Evolutionary conservation across 2,888 invertebrate species (phyloP), one percentile per base, ranked within the genome.

Genomic region (Philaethria dido): DNA sequence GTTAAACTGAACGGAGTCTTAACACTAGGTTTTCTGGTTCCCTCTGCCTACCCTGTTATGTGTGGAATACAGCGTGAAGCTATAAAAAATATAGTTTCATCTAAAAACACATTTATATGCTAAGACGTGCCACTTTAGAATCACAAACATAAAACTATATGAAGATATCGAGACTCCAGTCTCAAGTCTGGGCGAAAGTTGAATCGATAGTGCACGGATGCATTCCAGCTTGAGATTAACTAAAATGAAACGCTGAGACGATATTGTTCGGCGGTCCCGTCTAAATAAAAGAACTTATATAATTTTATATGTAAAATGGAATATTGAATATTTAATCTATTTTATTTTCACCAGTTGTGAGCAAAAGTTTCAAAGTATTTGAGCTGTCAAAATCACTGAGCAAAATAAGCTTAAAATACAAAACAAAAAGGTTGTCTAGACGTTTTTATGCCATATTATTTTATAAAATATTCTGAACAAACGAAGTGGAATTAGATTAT

Each of bases 161-260:
- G 59, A 57, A 47, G 47, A 44, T 64, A 50, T 65, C 64, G 29
- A 65, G 60, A 39, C 57, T 60, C 50, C 33, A 60, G 64, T 54
- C 64, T 54, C 45, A 39, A 18, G 64, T 59, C 64, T 64, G 50
- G 48, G 20, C 50, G 64, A 60, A 59, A 64, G 61, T 62, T 55
- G 47, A 62, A 66, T 66, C 66, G 66, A 66, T 66, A 62, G 54
- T 62, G 54, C 45, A 62, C 47, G 54, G 61, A 62, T 55, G 61
- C 55, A 66, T 66, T 62, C 64, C 42, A 60, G 50, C 47, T 60
- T 45, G 18, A 39, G 64, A 64, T 65, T 50, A 65, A 60, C 42
- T 65, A 44, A 42, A 65, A 52, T 22, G 59, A 50, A 65, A 65
- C 59, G n/a, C 39, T 52, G 50, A 39, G 57, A 8, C 50, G 42